Evolutionary conservation across 2,888 invertebrate genomes (phyloP).

Genomic region (Melieria omissa): DNA sequence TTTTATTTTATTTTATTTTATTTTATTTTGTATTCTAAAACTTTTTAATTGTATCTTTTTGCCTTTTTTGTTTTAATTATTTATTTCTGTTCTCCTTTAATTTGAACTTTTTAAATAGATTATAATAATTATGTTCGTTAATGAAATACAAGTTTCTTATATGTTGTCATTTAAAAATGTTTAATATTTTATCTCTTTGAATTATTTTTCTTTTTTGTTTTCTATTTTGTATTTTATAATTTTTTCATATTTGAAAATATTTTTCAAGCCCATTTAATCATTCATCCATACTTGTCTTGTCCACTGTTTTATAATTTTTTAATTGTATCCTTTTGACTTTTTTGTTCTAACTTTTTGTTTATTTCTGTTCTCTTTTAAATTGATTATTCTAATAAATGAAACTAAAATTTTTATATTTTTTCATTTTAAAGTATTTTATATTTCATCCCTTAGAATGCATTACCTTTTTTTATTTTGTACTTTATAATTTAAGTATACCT

Average conservation of each 20-base stretch:
- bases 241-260: background rate
- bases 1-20: background rate
- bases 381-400: too few relatives aligned
- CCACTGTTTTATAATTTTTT: background rate
- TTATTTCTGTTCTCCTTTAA: background rate
- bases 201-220: background rate
- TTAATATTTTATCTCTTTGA: background rate
- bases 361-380: background rate
- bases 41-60: background rate
- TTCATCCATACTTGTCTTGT: too few relatives aligned
- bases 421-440: background rate
- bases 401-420: background rate
- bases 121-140: too few relatives aligned
- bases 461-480: background rate
- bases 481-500: background rate
- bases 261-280: background rate
- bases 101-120: background rate
- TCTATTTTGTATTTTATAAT: constrained; percentile 1
- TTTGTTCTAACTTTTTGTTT: background rate
- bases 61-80: background rate
- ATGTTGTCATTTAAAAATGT: background rate
- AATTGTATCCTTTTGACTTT: background rate
- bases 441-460: background rate
- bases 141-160: background rate
- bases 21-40: background rate